Base-by-base conservation (phyloP, 2,888 invertebrate genomes). In the Tetranychus truncatus region DNA sequence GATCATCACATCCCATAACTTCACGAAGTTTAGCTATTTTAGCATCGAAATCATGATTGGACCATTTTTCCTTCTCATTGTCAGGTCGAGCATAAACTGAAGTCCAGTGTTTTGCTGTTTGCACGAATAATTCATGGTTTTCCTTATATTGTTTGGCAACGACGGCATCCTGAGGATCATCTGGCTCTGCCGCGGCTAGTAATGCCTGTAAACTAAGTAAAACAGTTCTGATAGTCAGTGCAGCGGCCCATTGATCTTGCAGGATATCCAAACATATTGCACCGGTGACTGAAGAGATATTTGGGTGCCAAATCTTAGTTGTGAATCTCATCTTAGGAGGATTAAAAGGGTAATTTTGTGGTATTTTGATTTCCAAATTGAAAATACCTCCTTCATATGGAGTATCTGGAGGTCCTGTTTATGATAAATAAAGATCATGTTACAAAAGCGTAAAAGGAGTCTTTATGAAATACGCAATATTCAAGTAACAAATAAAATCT, bases 251-350 rank as follows among this genome's bases (percentile, higher is more conserved):
- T 83, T 94, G 92, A 82, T 94, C 93, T 86, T 97, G 97, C 76
- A 99, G 86, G 81, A 99, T 99, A 84, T 99, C 99, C 84, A 99
- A 87, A 84, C 99, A 99, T 81, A 99, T 97, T 74, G 95, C 95
- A 65, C 86, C 93, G 0, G 99, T 99, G 20, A 95, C 96, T 20
- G 96, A 96, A 74, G 96, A 96, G 81, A 99, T 95, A 84, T 99
- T 99, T 75, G 99, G 99, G 85, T 99, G 99, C 99, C 99, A 99
- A 83, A 99, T 95, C 86, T 91, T 93, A 78, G 97, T 99, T 79
- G 91, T 87, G 85, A 99, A 99, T 79, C 92, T 89, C 78, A 97
- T 96, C 88, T 95, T 96, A 74, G 99, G 99, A 78, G 99, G 99
- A 86, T 95, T 95, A 83, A 99, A 99, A 20, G 99, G 99, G 86